A percentile compares a stretch with the other conserved stretches of the same genome.
Evolutionary conservation across 53 echinoderm and acorn worm genomes (phyloP).

Genomic region (Holothuria leucospilota): DNA sequence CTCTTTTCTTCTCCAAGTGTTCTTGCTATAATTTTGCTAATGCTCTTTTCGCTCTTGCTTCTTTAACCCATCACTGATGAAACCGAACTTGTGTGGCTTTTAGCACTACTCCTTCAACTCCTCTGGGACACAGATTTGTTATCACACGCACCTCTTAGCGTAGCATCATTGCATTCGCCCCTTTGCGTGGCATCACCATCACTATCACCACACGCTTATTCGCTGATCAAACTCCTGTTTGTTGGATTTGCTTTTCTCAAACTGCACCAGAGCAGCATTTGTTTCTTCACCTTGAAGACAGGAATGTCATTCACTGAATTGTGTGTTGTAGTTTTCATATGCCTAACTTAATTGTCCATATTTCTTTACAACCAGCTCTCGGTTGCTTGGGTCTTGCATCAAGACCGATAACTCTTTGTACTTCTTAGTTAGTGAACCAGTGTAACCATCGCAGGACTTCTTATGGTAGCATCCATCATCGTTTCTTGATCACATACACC

Average conservation of each 20-base stretch:
- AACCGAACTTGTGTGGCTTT: not conserved
- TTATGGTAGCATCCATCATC: not conserved
- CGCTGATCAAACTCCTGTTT: constrained; percentile 19
- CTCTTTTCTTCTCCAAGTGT: constrained; percentile 10
- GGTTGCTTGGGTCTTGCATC: constrained; percentile 17
- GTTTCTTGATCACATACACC: too few species aligned
- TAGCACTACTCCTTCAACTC: not conserved
- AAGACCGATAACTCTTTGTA: constrained; percentile 49
- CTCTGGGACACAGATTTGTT: too few species aligned
- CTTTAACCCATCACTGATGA: constrained; percentile 7
- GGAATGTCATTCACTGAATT: constrained; percentile 5
- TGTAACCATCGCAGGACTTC: constrained; percentile 39
- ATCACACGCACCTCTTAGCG: too few species aligned
- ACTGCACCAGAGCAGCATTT: not conserved
- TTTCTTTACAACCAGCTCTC: constrained; percentile 18
- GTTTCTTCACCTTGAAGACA: constrained; percentile 18
- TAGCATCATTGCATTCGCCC: too few species aligned
- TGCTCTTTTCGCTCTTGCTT: not conserved
- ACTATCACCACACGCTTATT: not conserved
- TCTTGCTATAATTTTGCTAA: constrained; percentile 50
- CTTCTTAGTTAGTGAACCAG: constrained; percentile 20
- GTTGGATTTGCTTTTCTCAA: constrained; percentile 22
- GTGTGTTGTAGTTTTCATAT: constrained; percentile 19
- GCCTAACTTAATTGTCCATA: not conserved
- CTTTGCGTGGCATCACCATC: too few species aligned